Evolutionary conservation across 2,797 vertebrate species (phyloP).

Genomic region (Miichthys miiuy): DNA sequence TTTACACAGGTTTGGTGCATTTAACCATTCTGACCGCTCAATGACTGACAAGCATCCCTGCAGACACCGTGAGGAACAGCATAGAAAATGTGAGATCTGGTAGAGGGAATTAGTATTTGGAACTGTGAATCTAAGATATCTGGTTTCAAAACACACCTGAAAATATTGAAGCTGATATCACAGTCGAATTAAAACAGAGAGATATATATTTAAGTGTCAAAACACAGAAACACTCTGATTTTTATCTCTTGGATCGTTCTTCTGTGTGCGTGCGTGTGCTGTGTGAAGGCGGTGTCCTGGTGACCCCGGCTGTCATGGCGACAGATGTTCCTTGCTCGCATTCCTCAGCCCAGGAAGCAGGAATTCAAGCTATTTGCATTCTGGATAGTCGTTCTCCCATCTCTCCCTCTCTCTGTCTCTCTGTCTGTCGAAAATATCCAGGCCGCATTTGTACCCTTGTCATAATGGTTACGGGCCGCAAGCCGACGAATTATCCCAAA

Average conservation of each 20-base stretch:
- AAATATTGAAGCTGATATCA: neutral
- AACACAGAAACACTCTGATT: neutral
- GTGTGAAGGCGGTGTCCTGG: conserved; percentile 64
- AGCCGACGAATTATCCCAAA: conserved; percentile 61
- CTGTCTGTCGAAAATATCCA: conserved; percentile 70
- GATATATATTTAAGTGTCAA: neutral
- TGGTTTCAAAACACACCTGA: neutral
- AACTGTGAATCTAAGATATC: neutral
- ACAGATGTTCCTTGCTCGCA: conserved; percentile 83
- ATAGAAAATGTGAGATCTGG: neutral
- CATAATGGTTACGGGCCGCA: conserved; percentile 55
- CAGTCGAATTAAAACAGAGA: neutral
- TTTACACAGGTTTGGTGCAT: too few species aligned
- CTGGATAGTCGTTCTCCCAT: conserved; percentile 52
- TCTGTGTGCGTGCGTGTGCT: conserved; percentile 9
- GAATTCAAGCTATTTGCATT: conserved; percentile 82
- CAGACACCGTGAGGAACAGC: too few species aligned
- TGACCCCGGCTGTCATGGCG: conserved; percentile 81
- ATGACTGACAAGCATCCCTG: too few species aligned
- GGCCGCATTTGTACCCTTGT: conserved; percentile 70
- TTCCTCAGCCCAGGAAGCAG: conserved; percentile 81
- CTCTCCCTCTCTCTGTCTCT: conserved; percentile 27
- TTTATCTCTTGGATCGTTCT: neutral
- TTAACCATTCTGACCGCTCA: too few species aligned
- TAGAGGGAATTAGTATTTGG: neutral